Percentiles rank a stretch among this genome's conserved stretches.
These are phyloP conservation scores for Trematomus bernacchii DNA, from an alignment of 2,797 vertebrate species.

Conservation along the genomic window DNA sequence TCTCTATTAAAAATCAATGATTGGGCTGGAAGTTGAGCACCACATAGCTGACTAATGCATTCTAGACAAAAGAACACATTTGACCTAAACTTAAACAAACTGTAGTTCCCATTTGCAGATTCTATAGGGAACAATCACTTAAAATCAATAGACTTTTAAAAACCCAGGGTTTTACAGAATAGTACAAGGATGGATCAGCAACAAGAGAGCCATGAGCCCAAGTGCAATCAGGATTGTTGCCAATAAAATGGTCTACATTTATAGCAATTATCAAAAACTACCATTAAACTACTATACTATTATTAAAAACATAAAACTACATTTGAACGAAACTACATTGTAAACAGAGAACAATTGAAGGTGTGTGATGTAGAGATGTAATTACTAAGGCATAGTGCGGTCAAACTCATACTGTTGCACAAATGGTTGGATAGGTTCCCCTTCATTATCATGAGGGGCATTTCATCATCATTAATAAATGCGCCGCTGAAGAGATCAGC, in stretches of 20 bases:
- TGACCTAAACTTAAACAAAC: not conserved
- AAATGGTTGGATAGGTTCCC: not conserved
- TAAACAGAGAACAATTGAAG: not conserved
- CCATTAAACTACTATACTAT: no score
- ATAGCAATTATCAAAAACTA: no score
- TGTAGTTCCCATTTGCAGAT: no score
- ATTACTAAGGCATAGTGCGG: not conserved
- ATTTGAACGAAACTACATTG: not conserved
- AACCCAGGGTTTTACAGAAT: not conserved
- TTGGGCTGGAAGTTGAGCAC: no score
- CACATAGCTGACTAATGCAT: no score
- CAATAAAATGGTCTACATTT: not conserved
- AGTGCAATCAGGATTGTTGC: not conserved
- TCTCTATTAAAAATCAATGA: no score
- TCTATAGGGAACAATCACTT: not conserved
- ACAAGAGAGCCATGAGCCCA: not conserved
- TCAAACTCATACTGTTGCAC: not conserved
- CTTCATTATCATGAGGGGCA: slow-evolving; percentile 13
- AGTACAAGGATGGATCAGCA: not conserved
- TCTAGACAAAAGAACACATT: not conserved
- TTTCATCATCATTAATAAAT: slow-evolving; percentile 37
- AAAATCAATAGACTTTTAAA: not conserved
- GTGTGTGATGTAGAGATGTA: not conserved
- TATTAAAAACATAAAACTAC: not conserved
- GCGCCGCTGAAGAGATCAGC: slow-evolving; percentile 19